phyloP scores from a whole-genome alignment of 2,113 vertebrate genomes.

The Circaetus gallicus region DNA sequence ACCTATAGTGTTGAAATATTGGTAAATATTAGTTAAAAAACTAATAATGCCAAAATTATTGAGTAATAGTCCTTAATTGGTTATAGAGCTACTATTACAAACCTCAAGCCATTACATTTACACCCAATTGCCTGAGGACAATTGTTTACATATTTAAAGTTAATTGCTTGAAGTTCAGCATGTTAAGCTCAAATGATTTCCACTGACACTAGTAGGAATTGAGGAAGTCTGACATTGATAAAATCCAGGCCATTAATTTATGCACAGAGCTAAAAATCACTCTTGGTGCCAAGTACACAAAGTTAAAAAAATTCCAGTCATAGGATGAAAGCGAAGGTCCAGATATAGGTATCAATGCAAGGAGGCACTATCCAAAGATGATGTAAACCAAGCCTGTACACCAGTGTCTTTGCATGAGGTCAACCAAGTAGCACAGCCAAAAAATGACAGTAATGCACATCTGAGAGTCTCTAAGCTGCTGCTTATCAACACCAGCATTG shows the following conservation, averaged over 20 bases:
- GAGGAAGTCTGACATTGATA: neutral
- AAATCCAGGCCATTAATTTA: neutral
- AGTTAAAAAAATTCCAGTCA: neutral
- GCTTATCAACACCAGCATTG: neutral
- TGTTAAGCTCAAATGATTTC: neutral
- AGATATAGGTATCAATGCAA: neutral
- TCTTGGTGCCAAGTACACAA: neutral
- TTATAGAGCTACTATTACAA: neutral
- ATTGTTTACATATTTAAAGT: constrained; percentile 10
- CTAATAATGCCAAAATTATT: neutral
- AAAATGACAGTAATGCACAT: neutral
- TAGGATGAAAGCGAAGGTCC: neutral
- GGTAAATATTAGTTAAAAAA: constrained; percentile 12
- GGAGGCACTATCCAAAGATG: neutral
- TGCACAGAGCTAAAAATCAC: neutral
- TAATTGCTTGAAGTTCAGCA: neutral
- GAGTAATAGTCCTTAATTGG: neutral
- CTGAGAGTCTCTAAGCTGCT: neutral
- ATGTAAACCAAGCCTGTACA: neutral
- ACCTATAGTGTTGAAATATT: neutral
- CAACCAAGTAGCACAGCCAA: neutral
- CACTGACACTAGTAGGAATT: neutral
- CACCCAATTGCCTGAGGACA: neutral
- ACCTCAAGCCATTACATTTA: neutral
- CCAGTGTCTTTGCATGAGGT: neutral